Evolutionary conservation across 2,113 vertebrate genomes (phyloP).

Genomic region (Illadopsis cleaveri): DNA sequence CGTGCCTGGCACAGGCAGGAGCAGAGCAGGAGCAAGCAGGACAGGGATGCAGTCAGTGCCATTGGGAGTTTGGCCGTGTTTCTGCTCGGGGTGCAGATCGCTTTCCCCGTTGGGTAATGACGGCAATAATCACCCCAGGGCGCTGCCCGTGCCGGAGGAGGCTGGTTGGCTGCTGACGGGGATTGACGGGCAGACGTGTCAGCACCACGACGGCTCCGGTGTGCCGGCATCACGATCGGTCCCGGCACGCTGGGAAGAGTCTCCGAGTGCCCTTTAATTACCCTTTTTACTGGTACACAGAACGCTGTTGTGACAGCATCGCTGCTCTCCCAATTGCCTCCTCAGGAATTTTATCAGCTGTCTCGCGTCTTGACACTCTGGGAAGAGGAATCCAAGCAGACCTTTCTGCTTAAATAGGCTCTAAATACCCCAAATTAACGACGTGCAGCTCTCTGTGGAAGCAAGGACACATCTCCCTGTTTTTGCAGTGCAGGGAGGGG

Average conservation of each 20-base stretch:
- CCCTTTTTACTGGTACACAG: slow-evolving; percentile 26
- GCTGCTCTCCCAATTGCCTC: slow-evolving; percentile 48
- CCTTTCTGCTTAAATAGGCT: slow-evolving; percentile 48
- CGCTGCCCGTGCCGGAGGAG: background rate
- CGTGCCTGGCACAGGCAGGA: background rate
- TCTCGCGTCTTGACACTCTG: background rate
- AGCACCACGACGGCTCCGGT: background rate
- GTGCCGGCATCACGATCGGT: background rate
- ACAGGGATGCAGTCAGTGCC: fast-evolving
- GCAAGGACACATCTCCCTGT: background rate
- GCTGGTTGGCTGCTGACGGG: background rate
- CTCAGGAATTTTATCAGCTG: slow-evolving; percentile 60
- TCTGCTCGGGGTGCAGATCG: background rate
- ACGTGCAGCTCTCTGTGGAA: background rate
- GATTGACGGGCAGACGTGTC: background rate
- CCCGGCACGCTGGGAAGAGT: background rate
- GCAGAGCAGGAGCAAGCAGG: too few relatives aligned
- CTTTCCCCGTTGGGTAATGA: background rate
- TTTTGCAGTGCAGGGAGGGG: background rate
- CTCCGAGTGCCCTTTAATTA: slow-evolving; percentile 65
- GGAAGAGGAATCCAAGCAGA: slow-evolving; percentile 22
- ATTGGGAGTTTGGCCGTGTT: background rate
- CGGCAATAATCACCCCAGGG: background rate
- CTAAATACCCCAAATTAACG: slow-evolving; percentile 51
- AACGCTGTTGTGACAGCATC: slow-evolving; percentile 51